Percentiles rank a stretch among this genome's conserved stretches.
phyloP scores from a whole-genome alignment of 2,797 vertebrate species.

The Lepus oiostolus region DNA sequence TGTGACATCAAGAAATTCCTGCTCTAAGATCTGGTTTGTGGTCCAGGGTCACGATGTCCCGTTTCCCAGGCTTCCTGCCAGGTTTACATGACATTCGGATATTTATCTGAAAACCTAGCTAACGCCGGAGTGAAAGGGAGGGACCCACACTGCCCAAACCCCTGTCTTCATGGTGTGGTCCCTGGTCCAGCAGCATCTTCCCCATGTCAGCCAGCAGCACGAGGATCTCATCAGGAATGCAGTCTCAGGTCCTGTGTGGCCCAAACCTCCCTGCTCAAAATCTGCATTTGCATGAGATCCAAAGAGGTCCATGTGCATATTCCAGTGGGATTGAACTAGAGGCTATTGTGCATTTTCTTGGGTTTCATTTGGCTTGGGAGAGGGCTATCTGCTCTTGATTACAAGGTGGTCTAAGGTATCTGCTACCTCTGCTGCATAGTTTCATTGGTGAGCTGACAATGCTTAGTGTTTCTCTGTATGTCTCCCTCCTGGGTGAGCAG shows the following conservation, averaged over 20 bases:
- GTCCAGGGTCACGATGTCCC: neutral
- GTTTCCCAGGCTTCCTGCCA: neutral
- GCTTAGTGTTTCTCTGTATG: neutral
- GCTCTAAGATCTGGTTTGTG: neutral
- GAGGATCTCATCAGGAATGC: neutral
- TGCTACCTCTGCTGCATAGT: neutral
- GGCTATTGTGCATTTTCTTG: neutral
- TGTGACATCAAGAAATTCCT: neutral
- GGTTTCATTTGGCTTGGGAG: neutral
- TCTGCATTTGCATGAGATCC: neutral
- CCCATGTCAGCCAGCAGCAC: neutral
- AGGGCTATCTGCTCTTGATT: neutral
- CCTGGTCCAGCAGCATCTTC: fast-evolving
- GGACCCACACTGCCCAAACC: fast-evolving
- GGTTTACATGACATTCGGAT: neutral
- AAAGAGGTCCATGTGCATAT: neutral
- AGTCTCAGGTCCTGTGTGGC: neutral
- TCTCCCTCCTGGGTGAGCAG: neutral
- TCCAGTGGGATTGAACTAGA: neutral
- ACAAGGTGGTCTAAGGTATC: neutral
- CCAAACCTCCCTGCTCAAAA: neutral
- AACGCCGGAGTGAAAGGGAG: neutral
- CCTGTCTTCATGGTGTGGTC: neutral
- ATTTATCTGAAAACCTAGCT: neutral
- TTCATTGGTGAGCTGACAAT: neutral